Conservation (phyloP, 2,113 vertebrate genomes). For the Ivindomyrus marchei region DNA sequence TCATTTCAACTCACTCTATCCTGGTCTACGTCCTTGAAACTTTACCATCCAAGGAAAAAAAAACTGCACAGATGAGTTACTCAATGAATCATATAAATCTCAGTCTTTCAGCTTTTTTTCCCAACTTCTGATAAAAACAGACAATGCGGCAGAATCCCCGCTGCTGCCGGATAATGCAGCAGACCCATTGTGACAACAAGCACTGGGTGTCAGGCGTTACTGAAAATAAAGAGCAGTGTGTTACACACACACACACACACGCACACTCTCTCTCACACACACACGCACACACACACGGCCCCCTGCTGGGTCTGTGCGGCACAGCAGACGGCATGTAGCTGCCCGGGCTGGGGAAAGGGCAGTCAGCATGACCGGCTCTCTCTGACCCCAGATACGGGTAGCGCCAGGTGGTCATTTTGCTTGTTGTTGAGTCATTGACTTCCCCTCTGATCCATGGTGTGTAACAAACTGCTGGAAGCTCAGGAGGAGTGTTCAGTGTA, state of each 20-base stretch:
- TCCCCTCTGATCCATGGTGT: slow-evolving; percentile 33
- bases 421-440: not conserved
- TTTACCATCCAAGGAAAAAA: not conserved
- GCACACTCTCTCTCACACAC: too few relatives aligned
- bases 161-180: not conserved
- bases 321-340: not conserved
- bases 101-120: not conserved
- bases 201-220: not conserved
- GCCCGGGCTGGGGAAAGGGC: not conserved
- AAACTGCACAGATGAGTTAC: not conserved
- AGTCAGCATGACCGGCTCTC: not conserved
- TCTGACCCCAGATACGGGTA: not conserved
- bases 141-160: not conserved
- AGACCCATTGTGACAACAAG: not conserved
- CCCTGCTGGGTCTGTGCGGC: not conserved
- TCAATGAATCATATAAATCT: not conserved
- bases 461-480: slow-evolving; percentile 23
- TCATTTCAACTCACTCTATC: not conserved
- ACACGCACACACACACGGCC: not conserved
- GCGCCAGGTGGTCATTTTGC: not conserved
- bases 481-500: not conserved
- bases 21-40: not conserved
- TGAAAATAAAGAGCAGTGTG: not conserved
- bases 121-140: not conserved
- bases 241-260: not conserved